Evolutionary conservation across 1,140 invertebrate genomes (phyloP), one percentile per base, ranked within the genome.

Genomic region (Drosophila tropicalis): DNA sequence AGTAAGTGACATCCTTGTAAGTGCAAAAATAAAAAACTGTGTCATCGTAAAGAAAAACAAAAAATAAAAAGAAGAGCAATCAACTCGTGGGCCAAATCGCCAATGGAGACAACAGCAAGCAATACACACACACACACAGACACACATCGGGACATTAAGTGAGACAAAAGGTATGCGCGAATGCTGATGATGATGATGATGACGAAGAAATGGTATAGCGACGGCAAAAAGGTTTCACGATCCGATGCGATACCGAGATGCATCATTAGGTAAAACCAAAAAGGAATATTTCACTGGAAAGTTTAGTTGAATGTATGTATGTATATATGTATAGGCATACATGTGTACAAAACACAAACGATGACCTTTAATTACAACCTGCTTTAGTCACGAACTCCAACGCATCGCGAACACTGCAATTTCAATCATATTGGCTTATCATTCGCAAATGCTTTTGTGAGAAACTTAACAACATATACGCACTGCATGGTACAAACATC

Each of bases 1-100:
- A 51, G 62, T 57, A 68, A 68, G 62, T 62, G 70, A 72, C 68
- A 76, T 79, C 76, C 68, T 68, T 67, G 63, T 34, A 19, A 56
- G 15, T 9, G 17, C 5, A 44, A 15, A 44, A 6, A 47, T 17
- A 61, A 71, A 68, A 76, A 67, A 36, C 29, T 54, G 25, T 62
- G 56, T 44, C 44, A 62, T 34, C 22, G 56, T 5, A 15, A 44
- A 17, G 15, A 17, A 47, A 17, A 47, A 47, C 1, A 47, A 47
- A 19, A 13, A 51, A 51, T 3, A 19, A 15, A 44, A 72, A 76
- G 34, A 73, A 69, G 62, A 58, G 66, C 70, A 62, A 77, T 77
- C 71, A 77, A 71, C 66, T 54, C 54, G 10, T 51, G 44, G 44
- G 34, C 32, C 32, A 36, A 57, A 57, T 17, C 32, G 55, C 55